These are phyloP conservation scores for Tragelaphus imberbis DNA, from an alignment of 2,113 vertebrate species.

Conservation along the genomic window DNA sequence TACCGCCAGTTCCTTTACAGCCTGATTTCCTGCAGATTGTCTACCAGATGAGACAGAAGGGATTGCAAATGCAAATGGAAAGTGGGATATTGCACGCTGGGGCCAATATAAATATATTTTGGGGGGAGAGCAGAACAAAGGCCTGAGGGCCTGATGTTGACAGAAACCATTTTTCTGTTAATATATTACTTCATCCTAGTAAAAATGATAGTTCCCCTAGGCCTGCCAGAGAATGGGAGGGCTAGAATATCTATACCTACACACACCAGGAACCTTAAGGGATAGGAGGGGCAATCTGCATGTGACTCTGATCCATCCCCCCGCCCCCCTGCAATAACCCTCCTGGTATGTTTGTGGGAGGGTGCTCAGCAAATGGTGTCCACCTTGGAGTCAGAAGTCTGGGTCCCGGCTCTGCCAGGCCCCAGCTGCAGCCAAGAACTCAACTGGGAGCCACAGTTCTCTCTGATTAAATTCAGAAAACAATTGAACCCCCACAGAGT, in stretches of 20 bases:
- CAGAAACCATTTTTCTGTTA: slow-evolving; percentile 68
- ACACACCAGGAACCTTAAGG: neutral
- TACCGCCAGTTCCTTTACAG: neutral
- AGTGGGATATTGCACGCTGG: slow-evolving; percentile 51
- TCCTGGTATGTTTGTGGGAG: neutral
- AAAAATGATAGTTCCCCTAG: slow-evolving; percentile 46
- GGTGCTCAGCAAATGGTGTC: neutral
- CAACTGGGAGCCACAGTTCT: neutral
- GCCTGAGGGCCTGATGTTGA: slow-evolving; percentile 66
- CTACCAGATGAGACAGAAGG: neutral
- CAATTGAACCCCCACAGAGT: neutral
- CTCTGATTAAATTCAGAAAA: neutral
- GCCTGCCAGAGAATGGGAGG: slow-evolving; percentile 28
- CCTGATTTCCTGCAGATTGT: neutral
- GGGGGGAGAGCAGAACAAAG: slow-evolving; percentile 28
- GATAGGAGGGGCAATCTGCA: neutral
- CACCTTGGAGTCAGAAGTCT: neutral
- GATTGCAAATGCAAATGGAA: neutral
- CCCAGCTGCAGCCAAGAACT: neutral
- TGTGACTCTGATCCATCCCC: neutral
- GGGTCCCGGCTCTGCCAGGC: neutral
- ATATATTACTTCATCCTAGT: slow-evolving; percentile 68
- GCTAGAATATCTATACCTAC: neutral
- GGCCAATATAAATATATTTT: slow-evolving; percentile 70
- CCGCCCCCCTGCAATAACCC: accelerated